Evolutionary conservation across 2,888 invertebrate species (phyloP).

Genomic region (Drosophila flavopinicola): DNA sequence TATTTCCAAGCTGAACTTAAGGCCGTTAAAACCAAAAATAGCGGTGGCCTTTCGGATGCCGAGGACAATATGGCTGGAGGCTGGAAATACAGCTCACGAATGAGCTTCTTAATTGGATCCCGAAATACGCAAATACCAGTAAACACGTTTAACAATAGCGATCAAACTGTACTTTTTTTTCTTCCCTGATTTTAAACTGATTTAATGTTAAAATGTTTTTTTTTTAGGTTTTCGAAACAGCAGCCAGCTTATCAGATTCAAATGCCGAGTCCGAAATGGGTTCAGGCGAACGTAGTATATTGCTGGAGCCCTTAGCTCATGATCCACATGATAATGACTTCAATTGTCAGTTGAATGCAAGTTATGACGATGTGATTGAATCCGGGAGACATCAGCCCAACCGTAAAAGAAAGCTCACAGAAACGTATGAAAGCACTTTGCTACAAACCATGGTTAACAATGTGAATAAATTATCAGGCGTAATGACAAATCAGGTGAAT

Average conservation of each 20-base stretch:
- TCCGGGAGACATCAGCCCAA: slow-evolving; percentile 9
- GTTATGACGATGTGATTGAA: slow-evolving; percentile 8
- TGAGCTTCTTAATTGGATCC: slow-evolving; percentile 32
- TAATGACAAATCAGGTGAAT: slow-evolving; percentile 1
- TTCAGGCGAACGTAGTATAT: slow-evolving; percentile 1
- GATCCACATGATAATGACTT: slow-evolving; percentile 17
- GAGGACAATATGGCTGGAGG: slow-evolving; percentile 22
- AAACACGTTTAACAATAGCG: slow-evolving; percentile 10
- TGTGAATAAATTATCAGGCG: slow-evolving; percentile 7
- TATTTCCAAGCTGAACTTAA: slow-evolving; percentile 36
- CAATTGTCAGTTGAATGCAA: slow-evolving; percentile 1
- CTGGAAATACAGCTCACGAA: slow-evolving; percentile 39
- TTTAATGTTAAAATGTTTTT: neutral
- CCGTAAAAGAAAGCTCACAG: slow-evolving; percentile 9
- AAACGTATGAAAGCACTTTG: neutral
- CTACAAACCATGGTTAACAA: neutral
- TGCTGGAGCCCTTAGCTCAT: slow-evolving; percentile 5
- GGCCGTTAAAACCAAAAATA: slow-evolving; percentile 19
- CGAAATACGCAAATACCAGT: slow-evolving; percentile 4
- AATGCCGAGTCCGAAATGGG: slow-evolving; percentile 39
- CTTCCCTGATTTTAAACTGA: neutral
- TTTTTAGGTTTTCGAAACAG: slow-evolving; percentile 25
- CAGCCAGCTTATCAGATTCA: slow-evolving; percentile 30
- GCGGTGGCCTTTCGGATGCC: slow-evolving; percentile 8
- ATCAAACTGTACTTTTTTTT: slow-evolving; percentile 18